Conservation (phyloP, 2,797 vertebrate species). For the Bucorvus abyssinicus region DNA sequence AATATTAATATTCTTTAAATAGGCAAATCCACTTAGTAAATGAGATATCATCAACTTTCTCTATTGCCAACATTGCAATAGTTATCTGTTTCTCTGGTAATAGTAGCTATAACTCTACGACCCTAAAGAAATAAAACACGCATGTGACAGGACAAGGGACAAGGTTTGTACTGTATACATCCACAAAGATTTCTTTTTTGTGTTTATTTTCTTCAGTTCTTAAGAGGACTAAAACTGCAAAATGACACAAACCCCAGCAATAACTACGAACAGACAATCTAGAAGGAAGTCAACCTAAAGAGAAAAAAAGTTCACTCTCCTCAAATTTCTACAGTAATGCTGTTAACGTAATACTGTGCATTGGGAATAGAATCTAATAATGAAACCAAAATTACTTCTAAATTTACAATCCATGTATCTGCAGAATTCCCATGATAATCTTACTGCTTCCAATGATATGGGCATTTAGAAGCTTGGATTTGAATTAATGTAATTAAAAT, state of each 20-base stretch:
- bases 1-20: slow-evolving; percentile 33
- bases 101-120: neutral
- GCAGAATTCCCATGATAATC: neutral
- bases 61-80: neutral
- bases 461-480: neutral
- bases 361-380: neutral
- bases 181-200: neutral
- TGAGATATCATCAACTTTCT: slow-evolving; percentile 15
- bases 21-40: neutral
- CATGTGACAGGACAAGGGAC: neutral
- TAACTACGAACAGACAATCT: neutral
- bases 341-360: neutral
- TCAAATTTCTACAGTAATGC: neutral
- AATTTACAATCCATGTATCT: neutral
- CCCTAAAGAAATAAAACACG: neutral
- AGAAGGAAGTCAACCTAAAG: neutral
- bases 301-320: neutral
- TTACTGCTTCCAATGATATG: neutral
- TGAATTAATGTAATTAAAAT: neutral
- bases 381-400: neutral
- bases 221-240: neutral
- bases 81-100: slow-evolving; percentile 3
- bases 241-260: neutral
- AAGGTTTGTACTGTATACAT: neutral
- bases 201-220: neutral